These are phyloP conservation scores for Anser cygnoides DNA, from an alignment of 2,113 vertebrate genomes.

Conservation along the genomic window DNA sequence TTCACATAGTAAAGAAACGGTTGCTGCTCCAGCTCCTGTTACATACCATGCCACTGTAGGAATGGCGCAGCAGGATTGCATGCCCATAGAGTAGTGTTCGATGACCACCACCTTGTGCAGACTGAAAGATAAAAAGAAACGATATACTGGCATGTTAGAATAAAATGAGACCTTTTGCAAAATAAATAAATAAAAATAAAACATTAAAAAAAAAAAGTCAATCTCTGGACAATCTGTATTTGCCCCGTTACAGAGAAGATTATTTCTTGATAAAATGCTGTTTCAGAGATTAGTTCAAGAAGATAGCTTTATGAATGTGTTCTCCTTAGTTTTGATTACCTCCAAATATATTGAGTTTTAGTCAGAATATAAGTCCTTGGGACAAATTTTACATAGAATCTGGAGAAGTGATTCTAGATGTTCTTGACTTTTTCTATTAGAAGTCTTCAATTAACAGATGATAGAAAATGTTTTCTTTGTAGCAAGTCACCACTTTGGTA, in stretches of 20 bases:
- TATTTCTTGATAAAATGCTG: neutral
- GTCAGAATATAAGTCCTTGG: neutral
- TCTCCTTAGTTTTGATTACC: neutral
- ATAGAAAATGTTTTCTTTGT: neutral
- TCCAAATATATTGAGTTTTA: neutral
- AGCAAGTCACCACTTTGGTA: neutral
- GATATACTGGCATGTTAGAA: neutral
- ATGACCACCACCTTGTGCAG: conserved; percentile 91
- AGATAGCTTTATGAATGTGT: neutral
- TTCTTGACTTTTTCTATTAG: neutral
- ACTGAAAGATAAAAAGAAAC: conserved; percentile 72
- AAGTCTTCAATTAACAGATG: neutral
- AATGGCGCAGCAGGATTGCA: conserved; percentile 92
- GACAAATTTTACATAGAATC: neutral
- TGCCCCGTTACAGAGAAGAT: neutral
- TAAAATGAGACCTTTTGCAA: neutral
- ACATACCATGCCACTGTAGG: conserved; percentile 96
- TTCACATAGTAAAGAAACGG: neutral
- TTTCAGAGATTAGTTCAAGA: neutral
- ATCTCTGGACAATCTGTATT: neutral
- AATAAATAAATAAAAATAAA: neutral
- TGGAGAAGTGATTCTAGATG: neutral
- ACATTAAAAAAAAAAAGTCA: neutral
- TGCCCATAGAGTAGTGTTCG: conserved; percentile 94
- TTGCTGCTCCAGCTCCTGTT: neutral